phyloP scores from a whole-genome alignment of 2,797 vertebrate species.

The Aeoliscus strigatus region DNA sequence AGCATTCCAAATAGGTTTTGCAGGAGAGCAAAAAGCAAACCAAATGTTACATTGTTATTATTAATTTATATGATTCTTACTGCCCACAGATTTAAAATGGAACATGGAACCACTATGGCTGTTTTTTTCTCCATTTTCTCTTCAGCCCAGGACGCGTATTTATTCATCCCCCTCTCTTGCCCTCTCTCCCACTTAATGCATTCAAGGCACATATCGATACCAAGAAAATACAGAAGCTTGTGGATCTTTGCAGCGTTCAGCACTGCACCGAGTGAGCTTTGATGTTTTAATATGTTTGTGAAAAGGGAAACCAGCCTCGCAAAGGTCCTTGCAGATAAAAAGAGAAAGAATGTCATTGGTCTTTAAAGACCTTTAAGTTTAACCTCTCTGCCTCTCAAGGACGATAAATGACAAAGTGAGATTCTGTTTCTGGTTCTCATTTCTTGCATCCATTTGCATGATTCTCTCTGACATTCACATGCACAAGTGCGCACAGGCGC shows the following conservation, averaged over 20 bases:
- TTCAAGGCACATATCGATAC: slow-evolving; percentile 38
- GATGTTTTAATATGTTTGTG: slow-evolving; percentile 44
- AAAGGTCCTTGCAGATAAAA: slow-evolving; percentile 25
- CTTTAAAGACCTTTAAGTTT: slow-evolving; percentile 16
- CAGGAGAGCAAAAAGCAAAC: slow-evolving; percentile 24
- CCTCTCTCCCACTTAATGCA: slow-evolving; percentile 17
- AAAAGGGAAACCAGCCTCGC: slow-evolving; percentile 36
- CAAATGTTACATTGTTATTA: slow-evolving; percentile 47
- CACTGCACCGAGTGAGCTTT: slow-evolving; percentile 29
- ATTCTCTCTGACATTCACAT: background rate
- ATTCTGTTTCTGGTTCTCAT: slow-evolving; percentile 14
- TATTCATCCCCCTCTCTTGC: slow-evolving; percentile 25
- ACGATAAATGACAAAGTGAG: slow-evolving; percentile 23
- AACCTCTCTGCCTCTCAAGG: slow-evolving; percentile 38
- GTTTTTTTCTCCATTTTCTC: slow-evolving; percentile 26
- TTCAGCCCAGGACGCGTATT: slow-evolving; percentile 26
- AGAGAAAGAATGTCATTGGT: slow-evolving; percentile 3
- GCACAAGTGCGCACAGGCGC: background rate
- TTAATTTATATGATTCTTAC: slow-evolving; percentile 56
- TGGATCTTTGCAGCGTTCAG: slow-evolving; percentile 49
- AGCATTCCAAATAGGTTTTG: slow-evolving; percentile 24
- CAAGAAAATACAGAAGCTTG: slow-evolving; percentile 43
- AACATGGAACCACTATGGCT: slow-evolving; percentile 38
- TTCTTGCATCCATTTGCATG: background rate
- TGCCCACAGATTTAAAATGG: slow-evolving; percentile 55